phyloP scores from a whole-genome alignment of 2,797 vertebrate genomes.

The Galaxias olidus region DNA sequence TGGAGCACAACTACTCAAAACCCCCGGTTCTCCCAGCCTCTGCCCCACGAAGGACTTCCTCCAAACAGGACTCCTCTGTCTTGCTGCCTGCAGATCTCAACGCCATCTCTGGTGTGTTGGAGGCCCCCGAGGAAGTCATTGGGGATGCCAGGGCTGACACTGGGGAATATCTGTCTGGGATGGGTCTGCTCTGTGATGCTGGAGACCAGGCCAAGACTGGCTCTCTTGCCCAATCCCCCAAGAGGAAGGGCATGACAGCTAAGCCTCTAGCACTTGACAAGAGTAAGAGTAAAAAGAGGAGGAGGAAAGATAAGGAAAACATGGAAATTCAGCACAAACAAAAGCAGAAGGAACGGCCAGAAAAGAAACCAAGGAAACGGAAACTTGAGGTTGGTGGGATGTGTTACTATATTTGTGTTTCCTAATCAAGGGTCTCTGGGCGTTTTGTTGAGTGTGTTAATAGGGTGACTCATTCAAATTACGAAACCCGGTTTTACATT shows the following conservation, averaged over 20 bases:
- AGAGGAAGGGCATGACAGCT: slow-evolving; percentile 52
- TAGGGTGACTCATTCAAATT: no score
- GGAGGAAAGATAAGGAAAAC: slow-evolving; percentile 77
- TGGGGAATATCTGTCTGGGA: slow-evolving; percentile 50
- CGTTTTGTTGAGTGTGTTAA: no score
- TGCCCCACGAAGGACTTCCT: slow-evolving; percentile 54
- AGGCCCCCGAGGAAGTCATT: slow-evolving; percentile 90
- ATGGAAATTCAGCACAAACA: slow-evolving; percentile 61
- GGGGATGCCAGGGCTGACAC: slow-evolving; percentile 71
- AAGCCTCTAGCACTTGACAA: slow-evolving; percentile 61
- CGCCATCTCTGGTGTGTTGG: slow-evolving; percentile 81
- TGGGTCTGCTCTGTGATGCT: slow-evolving; percentile 59
- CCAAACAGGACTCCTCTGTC: slow-evolving; percentile 63
- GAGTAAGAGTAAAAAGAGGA: slow-evolving; percentile 73
- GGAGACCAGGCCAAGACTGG: slow-evolving; percentile 53
- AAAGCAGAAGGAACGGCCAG: slow-evolving; percentile 67
- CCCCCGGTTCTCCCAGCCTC: slow-evolving; percentile 58
- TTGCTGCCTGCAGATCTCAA: slow-evolving; percentile 74
- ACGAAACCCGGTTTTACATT: no score
- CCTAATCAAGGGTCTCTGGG: no score
- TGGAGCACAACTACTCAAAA: slow-evolving; percentile 90
- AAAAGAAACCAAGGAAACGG: slow-evolving; percentile 73
- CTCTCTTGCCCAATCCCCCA: slow-evolving; percentile 47
- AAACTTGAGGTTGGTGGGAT: slow-evolving; percentile 69
- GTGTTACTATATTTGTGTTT: no score